Percentiles rank a stretch among this genome's conserved stretches.
These are phyloP conservation scores for Caenorhabditis parvicauda DNA, from an alignment of 2,888 invertebrate genomes.

Conservation along the genomic window DNA sequence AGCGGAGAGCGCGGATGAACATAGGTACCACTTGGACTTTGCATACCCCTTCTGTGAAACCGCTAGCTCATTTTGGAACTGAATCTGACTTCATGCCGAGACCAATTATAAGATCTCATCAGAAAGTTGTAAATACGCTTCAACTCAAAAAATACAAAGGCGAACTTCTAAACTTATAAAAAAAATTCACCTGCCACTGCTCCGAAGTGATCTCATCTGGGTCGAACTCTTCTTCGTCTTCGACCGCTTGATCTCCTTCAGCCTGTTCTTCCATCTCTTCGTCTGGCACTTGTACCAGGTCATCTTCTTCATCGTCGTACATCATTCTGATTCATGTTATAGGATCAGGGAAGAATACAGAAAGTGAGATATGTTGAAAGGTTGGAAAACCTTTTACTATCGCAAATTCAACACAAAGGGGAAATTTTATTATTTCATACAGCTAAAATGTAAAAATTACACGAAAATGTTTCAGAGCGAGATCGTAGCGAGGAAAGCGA, in stretches of 20 bases:
- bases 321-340: constrained; percentile 14
- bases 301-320: constrained; percentile 41
- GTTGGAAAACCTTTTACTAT: too few species aligned
- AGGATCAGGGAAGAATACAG: too few species aligned
- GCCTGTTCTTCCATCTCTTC: constrained; percentile 50
- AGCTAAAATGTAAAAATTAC: too few species aligned
- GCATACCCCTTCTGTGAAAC: too few species aligned
- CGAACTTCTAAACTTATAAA: neutral
- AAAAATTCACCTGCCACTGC: constrained; percentile 78
- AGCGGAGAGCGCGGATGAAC: too few species aligned
- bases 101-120: neutral
- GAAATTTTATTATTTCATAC: neutral
- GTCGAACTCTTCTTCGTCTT: constrained; percentile 56
- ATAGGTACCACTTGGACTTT: too few species aligned
- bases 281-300: constrained; percentile 14
- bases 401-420: too few species aligned
- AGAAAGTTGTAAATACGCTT: neutral
- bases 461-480: too few species aligned
- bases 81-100: neutral
- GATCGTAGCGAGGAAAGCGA: neutral
- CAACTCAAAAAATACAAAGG: neutral
- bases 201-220: constrained; percentile 91
- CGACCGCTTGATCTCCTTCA: too few species aligned
- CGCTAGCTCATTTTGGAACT: too few species aligned
- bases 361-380: too few species aligned